Conservation (phyloP, 2,797 vertebrate species). For the Siniperca obscura region DNA sequence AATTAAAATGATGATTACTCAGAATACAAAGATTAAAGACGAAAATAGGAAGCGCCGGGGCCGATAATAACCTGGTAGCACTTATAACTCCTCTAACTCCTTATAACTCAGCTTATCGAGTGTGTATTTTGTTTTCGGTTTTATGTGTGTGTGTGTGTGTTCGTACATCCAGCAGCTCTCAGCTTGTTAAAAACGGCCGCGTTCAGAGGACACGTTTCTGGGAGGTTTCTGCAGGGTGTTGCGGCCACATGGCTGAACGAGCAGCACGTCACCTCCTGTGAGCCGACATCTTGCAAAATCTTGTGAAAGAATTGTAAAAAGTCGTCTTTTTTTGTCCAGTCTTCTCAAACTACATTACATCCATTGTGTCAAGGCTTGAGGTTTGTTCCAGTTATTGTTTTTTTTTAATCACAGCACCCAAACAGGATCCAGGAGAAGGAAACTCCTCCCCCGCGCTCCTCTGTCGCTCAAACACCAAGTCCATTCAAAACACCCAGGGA, state of each 20-base stretch:
- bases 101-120: conserved; percentile 51
- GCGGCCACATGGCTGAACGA: conserved; percentile 59
- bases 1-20: conserved; percentile 78
- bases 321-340: background rate
- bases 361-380: background rate
- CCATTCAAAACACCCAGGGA: conserved; percentile 48
- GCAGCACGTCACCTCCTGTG: conserved; percentile 46
- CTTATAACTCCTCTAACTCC: conserved; percentile 53
- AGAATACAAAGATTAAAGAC: conserved; percentile 67
- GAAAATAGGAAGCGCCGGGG: conserved; percentile 61
- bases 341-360: conserved; percentile 23
- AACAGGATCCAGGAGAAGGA: conserved; percentile 9
- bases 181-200: conserved; percentile 48
- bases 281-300: background rate
- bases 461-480: background rate
- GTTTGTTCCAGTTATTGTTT: background rate
- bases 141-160: conserved; percentile 29
- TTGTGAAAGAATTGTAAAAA: background rate
- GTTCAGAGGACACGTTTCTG: conserved; percentile 41
- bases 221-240: conserved; percentile 16
- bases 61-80: conserved; percentile 57
- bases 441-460: background rate
- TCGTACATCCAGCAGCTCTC: conserved; percentile 16
- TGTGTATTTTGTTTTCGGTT: conserved; percentile 19
- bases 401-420: background rate